Evolutionary conservation across 2,113 vertebrate genomes (phyloP), one percentile per base, ranked within the genome.

Genomic region (Donacobius atricapilla): DNA sequence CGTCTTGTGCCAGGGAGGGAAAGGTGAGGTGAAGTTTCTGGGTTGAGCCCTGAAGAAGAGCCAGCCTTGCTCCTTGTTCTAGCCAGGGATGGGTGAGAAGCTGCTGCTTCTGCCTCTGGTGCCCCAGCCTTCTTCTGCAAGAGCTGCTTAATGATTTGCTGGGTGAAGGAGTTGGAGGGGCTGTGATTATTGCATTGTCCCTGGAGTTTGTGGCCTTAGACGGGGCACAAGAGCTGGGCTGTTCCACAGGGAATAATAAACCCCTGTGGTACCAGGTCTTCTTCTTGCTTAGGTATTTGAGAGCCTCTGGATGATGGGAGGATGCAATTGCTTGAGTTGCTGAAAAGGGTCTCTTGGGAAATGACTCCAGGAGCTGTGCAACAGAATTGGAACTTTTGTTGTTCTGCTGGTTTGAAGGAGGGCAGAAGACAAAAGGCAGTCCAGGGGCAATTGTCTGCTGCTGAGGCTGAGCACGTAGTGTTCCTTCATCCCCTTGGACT

Each of bases 401-500:
- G 10, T 92, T 77, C 31, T 6, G 0, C 22, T 77, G 44, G 9
- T 64, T 90, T 42, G 72, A 88, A 86, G 71, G 35, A 68, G 79
- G 58, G 37, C 37, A 53, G 28, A 86, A 77, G 71, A 54, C 14
- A 30, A 89, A 92, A 86, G 39, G 22, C 6, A 23, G n/a, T 27
- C 9, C 17, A 63, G 73, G 28, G 37, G 23, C 23, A 75, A 45
- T 11, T 15, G 10, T 42, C 37, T 64, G 25, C 42, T 80, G 37
- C 37, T 0, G 1, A 60, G 33, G 11, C 35, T 50, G 40, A 76
- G 54, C 24, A 72, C 4, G 3, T 60, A 23, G 22, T 0, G 0
- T n/a, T 47, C 33, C 9, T 10, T 42, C 4, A 2, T 78, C 35
- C 24, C 11, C 42, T 48, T 22, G 21, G 30, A 40, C 21, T 63